A percentile compares a stretch with the other conserved stretches of the same genome.
These are phyloP conservation scores for Anseranas semipalmata DNA, from an alignment of 2,113 vertebrate species.

Conservation along the genomic window DNA sequence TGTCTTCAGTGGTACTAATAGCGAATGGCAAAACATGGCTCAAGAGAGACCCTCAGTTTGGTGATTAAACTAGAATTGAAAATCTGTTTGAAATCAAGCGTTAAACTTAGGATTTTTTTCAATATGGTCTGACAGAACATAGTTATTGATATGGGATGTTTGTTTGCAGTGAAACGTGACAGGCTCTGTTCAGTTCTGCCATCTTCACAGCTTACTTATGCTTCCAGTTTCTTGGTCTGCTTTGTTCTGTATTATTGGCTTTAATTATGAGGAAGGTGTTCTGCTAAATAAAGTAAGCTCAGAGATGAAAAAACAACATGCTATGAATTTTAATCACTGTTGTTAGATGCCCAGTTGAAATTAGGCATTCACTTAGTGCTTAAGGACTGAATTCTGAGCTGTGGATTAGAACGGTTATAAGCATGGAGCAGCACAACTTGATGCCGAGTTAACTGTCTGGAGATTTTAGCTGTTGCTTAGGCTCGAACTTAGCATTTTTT, in stretches of 20 bases:
- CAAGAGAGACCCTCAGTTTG: neutral
- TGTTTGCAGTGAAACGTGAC: neutral
- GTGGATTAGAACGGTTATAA: neutral
- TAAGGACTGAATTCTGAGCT: neutral
- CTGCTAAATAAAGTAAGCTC: neutral
- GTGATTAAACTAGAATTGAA: neutral
- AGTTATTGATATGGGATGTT: neutral
- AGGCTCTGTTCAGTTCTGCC: neutral
- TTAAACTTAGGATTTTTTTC: fast-evolving
- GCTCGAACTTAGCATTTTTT: neutral
- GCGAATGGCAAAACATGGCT: neutral
- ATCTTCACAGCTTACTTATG: neutral
- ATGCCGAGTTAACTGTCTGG: fast-evolving
- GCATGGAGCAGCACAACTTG: fast-evolving
- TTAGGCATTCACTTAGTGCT: neutral
- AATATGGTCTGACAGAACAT: neutral
- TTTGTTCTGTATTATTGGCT: neutral
- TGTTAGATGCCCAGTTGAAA: neutral
- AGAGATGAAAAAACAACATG: neutral
- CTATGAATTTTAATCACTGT: neutral
- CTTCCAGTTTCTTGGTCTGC: neutral
- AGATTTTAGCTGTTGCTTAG: neutral
- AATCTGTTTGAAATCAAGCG: neutral
- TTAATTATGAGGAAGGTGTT: neutral
- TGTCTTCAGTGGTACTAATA: neutral